Evolutionary conservation across 2,113 vertebrate genomes (phyloP).

Genomic region (crab-eating macaque (Macaca fascicularis)): T2T-MFA8v1.1 NC_088395.1:123715001-123715500

Average conservation of each 20-base stretch:
- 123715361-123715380: not conserved
- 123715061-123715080: not conserved
- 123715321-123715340: not conserved
- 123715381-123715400: not conserved
- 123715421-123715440: conserved; percentile 25
- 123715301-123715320: not conserved
- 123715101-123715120: not conserved
- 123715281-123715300: not conserved
- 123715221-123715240: conserved; percentile 21
- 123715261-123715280: not conserved
- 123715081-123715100: not conserved
- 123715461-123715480: not conserved
- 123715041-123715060: not conserved
- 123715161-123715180: not conserved
- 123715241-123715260: not conserved
- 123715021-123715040: not conserved
- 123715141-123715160: not conserved
- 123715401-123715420: conserved; percentile 35
- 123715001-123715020: conserved; percentile 28
- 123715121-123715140: not conserved
- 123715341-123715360: not conserved
- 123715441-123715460: conserved; percentile 6
- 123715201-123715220: not conserved
- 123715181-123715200: not conserved
- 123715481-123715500: not conserved